A percentile compares a stretch with the other conserved stretches of the same genome.
Conservation (phyloP, 2,888 invertebrate species). For the Tetanocera ferruginea region DNA sequence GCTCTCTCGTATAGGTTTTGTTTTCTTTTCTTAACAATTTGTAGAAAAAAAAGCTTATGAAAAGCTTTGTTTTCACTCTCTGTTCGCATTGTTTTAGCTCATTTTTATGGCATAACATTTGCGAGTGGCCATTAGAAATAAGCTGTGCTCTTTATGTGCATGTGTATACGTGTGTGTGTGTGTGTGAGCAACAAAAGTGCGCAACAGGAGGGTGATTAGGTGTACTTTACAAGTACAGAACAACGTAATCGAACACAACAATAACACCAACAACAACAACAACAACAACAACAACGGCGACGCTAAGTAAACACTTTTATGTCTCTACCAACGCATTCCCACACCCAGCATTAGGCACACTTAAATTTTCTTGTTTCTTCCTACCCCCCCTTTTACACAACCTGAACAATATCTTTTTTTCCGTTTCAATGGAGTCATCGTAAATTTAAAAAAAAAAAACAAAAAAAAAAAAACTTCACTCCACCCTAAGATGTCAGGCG, state of each 20-base stretch:
- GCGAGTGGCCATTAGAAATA: not conserved
- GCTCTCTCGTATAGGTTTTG: not conserved
- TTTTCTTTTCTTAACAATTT: too few species aligned
- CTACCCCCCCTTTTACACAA: not conserved
- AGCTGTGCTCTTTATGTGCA: not conserved
- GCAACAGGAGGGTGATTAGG: slow-evolving; percentile 59
- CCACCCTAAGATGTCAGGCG: not conserved
- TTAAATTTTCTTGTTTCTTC: not conserved
- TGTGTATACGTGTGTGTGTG: not conserved
- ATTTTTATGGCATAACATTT: too few species aligned
- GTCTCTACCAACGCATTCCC: not conserved
- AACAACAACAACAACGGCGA: not conserved
- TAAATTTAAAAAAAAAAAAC: slow-evolving; percentile 24
- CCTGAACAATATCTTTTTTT: not conserved
- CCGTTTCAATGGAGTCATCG: slow-evolving; percentile 25
- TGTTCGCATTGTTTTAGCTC: too few species aligned
- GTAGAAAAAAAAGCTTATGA: too few species aligned
- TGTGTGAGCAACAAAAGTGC: slow-evolving; percentile 45
- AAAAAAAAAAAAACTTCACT: not conserved
- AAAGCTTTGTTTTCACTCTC: too few species aligned
- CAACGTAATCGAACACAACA: not conserved
- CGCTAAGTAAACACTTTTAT: slow-evolving; percentile 11
- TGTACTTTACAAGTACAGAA: slow-evolving; percentile 5
- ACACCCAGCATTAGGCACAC: not conserved
- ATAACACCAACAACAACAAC: not conserved